Evolutionary conservation across 2,113 vertebrate genomes (phyloP).

Genomic region (Catharus minimus): DNA sequence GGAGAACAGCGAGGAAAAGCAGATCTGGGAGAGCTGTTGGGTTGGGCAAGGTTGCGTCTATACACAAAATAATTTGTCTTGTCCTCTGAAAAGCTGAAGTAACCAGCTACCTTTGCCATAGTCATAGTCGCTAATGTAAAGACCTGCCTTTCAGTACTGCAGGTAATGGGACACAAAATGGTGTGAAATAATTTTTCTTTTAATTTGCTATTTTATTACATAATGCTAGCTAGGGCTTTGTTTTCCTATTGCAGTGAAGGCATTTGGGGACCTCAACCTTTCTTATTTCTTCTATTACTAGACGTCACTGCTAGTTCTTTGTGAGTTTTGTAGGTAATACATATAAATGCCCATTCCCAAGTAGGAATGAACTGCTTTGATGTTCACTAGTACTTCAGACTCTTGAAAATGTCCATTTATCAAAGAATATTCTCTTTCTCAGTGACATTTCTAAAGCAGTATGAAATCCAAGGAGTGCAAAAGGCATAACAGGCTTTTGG

Average conservation of each 20-base stretch:
- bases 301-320: neutral
- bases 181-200: neutral
- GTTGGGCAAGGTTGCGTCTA: neutral
- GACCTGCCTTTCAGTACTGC: neutral
- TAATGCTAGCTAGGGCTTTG: neutral
- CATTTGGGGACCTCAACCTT: neutral
- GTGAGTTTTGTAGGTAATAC: neutral
- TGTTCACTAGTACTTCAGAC: neutral
- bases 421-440: neutral
- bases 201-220: neutral
- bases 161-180: neutral
- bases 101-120: neutral
- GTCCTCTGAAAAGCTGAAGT: neutral
- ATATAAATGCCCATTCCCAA: neutral
- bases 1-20: neutral
- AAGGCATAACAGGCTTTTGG: neutral
- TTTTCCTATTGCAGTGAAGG: neutral
- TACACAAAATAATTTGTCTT: neutral
- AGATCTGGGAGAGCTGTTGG: neutral
- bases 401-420: neutral
- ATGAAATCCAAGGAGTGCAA: neutral
- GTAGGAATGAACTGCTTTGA: neutral
- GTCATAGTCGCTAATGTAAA: accelerated
- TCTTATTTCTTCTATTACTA: neutral
- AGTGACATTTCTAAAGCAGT: neutral